Conservation (phyloP, 2,888 invertebrate genomes). For the Dermolepida albohirtum region DNA sequence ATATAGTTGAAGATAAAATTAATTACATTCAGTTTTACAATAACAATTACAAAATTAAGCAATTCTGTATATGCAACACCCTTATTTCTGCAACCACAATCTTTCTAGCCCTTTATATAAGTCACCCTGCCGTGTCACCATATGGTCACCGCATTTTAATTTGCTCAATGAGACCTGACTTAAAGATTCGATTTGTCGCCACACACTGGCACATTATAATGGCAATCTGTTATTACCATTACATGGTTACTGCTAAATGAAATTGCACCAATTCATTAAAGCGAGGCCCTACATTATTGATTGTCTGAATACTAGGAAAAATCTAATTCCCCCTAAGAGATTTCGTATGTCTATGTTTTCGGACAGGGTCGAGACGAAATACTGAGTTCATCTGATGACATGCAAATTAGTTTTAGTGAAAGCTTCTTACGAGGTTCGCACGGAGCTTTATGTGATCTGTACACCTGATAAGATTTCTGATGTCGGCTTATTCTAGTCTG, state of each 20-base stretch:
- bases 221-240: constrained; percentile 59
- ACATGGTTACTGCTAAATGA: constrained; percentile 30
- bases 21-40: too few species aligned
- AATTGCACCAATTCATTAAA: constrained; percentile 24
- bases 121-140: constrained; percentile 55
- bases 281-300: constrained; percentile 17
- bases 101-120: not conserved
- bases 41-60: too few species aligned
- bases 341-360: constrained; percentile 8
- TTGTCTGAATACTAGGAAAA: not conserved
- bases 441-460: constrained; percentile 59
- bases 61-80: too few species aligned
- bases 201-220: constrained; percentile 50
- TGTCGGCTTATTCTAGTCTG: not conserved
- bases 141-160: constrained; percentile 60
- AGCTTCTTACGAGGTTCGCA: constrained; percentile 61
- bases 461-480: constrained; percentile 57
- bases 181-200: constrained; percentile 62
- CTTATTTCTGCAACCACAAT: too few species aligned
- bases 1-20: too few species aligned
- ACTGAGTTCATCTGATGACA: constrained; percentile 55
- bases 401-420: constrained; percentile 59
- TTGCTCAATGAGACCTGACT: constrained; percentile 59
- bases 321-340: constrained; percentile 17
- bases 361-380: constrained; percentile 46